phyloP scores from a whole-genome alignment of 1,140 invertebrate genomes.

The Pseudomyrmex concolor region DNA sequence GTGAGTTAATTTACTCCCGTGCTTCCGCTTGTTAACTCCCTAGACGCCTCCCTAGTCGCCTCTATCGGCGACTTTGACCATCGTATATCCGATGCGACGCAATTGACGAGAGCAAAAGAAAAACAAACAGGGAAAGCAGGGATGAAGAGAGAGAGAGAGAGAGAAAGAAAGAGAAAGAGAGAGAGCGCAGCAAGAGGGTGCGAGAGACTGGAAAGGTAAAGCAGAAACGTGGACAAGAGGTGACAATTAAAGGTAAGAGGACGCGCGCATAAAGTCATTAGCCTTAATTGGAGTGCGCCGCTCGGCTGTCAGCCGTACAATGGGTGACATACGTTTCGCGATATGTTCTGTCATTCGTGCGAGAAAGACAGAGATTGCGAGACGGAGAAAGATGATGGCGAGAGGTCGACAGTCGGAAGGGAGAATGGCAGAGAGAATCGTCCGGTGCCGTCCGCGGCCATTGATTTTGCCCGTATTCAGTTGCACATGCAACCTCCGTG shows the following conservation, averaged over 20 bases:
- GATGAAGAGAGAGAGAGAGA: background rate
- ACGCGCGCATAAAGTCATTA: slow-evolving; percentile 72
- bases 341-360: slow-evolving; percentile 60
- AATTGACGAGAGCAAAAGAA: slow-evolving; percentile 35
- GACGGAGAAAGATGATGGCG: background rate
- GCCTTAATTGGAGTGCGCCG: slow-evolving; percentile 72
- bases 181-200: background rate
- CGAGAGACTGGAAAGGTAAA: slow-evolving; percentile 39
- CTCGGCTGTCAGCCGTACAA: slow-evolving; percentile 69
- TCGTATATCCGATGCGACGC: slow-evolving; percentile 27
- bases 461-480: slow-evolving; percentile 66
- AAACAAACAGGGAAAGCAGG: background rate
- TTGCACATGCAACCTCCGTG: slow-evolving; percentile 31
- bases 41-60: slow-evolving; percentile 43
- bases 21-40: slow-evolving; percentile 59
- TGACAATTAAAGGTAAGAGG: slow-evolving; percentile 73
- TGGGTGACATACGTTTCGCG: slow-evolving; percentile 71
- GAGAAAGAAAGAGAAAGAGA: slow-evolving; percentile 5
- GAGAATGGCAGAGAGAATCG: slow-evolving; percentile 52
- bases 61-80: slow-evolving; percentile 46
- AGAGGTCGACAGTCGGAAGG: background rate
- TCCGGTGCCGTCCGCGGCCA: slow-evolving; percentile 64
- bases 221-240: slow-evolving; percentile 57
- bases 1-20: slow-evolving; percentile 48
- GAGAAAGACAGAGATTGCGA: slow-evolving; percentile 45